Conservation (phyloP, 2,888 invertebrate species). For the Apamea monoglypha region DNA sequence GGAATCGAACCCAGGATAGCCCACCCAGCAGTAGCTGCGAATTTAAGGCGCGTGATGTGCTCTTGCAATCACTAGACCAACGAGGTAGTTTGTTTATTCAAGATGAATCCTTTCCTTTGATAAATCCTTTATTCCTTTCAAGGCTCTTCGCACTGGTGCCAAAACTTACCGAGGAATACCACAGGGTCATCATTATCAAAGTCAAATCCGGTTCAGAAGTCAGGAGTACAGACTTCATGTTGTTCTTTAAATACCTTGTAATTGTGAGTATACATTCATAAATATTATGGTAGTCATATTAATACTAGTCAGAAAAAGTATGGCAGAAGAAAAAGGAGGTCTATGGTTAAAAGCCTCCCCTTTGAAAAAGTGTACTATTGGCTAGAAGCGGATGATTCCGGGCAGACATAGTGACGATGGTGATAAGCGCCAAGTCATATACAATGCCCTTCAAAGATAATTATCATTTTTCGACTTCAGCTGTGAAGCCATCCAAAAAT, state of each 20-base stretch:
- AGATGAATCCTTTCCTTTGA: no score
- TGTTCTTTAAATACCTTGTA: slow-evolving; percentile 49
- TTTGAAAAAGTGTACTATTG: neutral
- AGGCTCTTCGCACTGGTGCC: slow-evolving; percentile 48
- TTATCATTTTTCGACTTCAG: no score
- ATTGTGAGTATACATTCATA: slow-evolving; percentile 39
- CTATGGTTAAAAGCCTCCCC: neutral
- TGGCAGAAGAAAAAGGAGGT: neutral
- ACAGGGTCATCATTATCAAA: slow-evolving; percentile 47
- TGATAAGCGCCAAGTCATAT: neutral
- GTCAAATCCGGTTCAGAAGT: slow-evolving; percentile 6
- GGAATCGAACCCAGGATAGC: no score
- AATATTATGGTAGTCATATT: no score
- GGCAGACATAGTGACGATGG: neutral
- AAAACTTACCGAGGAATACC: slow-evolving; percentile 46
- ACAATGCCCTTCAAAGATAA: no score
- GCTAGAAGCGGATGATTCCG: neutral
- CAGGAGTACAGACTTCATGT: slow-evolving; percentile 2
- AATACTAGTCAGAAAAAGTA: neutral
- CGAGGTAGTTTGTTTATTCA: neutral
- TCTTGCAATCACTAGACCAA: no score
- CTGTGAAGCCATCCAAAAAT: no score
- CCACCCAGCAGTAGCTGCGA: no score
- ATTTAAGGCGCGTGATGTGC: no score
- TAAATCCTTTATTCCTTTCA: neutral